Conservation (phyloP, 2,797 vertebrate genomes). For the Esox masquinongy region DNA sequence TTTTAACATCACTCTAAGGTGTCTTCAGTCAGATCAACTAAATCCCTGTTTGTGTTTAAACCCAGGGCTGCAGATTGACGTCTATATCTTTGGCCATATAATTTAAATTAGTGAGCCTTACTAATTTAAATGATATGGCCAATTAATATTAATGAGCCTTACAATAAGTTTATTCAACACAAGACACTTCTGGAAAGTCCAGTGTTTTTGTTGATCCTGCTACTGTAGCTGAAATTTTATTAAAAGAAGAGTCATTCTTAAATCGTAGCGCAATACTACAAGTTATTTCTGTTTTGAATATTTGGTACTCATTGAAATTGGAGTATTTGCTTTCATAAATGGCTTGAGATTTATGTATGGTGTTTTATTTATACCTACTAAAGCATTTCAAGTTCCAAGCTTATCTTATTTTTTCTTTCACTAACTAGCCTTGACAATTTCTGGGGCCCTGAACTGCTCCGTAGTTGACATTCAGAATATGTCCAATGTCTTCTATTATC, state of each 20-base stretch:
- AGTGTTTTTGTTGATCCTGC: constrained; percentile 15
- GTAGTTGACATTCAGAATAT: constrained; percentile 8
- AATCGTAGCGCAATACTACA: neutral
- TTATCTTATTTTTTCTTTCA: constrained; percentile 10
- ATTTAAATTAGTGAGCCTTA: no score
- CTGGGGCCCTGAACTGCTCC: constrained; percentile 10
- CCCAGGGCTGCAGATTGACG: constrained; percentile 8
- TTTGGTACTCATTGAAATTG: neutral
- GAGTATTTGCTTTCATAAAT: constrained; percentile 15
- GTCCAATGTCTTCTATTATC: neutral
- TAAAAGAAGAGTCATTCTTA: constrained; percentile 29
- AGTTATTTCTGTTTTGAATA: neutral
- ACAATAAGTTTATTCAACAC: neutral
- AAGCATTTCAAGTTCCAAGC: constrained; percentile 27
- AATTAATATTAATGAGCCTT: no score
- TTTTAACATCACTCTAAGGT: no score
- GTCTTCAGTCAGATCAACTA: no score
- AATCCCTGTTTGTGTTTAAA: neutral
- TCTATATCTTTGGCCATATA: constrained; percentile 5
- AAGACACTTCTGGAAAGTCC: neutral
- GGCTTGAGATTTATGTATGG: constrained; percentile 10
- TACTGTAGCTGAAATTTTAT: constrained; percentile 21
- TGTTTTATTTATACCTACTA: constrained; percentile 5
- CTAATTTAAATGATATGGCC: no score
- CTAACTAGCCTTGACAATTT: constrained; percentile 12